Base-by-base conservation (phyloP, 2,113 vertebrate species). In the Emydocephalus ijimae region DNA sequence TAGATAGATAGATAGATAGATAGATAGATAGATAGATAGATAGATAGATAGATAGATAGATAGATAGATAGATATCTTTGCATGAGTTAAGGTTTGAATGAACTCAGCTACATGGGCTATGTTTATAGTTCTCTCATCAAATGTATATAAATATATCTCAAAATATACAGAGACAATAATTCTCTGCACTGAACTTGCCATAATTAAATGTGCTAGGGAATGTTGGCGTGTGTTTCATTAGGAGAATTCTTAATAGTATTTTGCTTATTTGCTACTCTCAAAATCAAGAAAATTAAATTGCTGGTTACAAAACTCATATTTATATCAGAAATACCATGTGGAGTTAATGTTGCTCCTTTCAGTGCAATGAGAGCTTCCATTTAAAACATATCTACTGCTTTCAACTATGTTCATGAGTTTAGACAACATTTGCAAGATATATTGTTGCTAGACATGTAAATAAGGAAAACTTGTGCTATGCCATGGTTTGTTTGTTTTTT, bases 81-180 rank as follows among this genome's bases (percentile, higher is more conserved):
- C 89, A 43, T 93, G 89, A 96, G 64, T 91, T 57, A 56, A 85
- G 96, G 89, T 91, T 92, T 93, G 93, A 96, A 94, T 55, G 54
- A 97, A 95, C 39, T 88, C 64, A 95, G 94, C 91, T 95, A 95
- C 92, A 56, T 0, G 92, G 20, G 24, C 94, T 45, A 92, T 95
- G 95, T 95, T 43, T 88, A 24, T 85, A 94, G 91, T 3, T 12
- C 5, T 88, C 20, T 24, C 12, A 88, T 50, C 3, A 91, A 90
- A 95, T 92, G 4, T 85, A 52, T 89, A 88, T 69, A 93, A 94
- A 0, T 81, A 15, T 92, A 3, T 89, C 26, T 93, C 2, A 86
- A 39, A 20, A 74, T 90, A 21, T 50, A 52, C 93, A 59, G 93
- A 93, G 43, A 50, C 26, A 1, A 10, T 85, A 57, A 59, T 59